phyloP scores from a whole-genome alignment of 1,140 invertebrate species.

The Acyrthosiphon pisum region DNA sequence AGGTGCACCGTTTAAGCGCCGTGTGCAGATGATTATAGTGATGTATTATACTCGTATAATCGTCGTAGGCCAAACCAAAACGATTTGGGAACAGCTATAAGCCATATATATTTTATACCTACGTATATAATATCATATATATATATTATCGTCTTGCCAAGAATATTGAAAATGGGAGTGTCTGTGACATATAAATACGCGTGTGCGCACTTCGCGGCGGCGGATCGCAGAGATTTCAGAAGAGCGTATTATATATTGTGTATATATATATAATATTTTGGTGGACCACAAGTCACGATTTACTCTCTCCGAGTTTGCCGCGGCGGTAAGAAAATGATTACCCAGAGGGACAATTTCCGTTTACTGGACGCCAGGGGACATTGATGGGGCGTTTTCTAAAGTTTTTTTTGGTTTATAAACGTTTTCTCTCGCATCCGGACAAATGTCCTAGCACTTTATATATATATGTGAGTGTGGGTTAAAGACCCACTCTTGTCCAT shows the following conservation, averaged over 20 bases:
- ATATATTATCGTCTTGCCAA: neutral
- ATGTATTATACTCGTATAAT: neutral
- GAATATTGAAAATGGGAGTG: conserved; percentile 15
- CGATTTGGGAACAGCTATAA: neutral
- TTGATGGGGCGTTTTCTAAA: conserved; percentile 22
- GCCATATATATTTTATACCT: neutral
- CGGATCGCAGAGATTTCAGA: neutral
- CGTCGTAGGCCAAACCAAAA: neutral
- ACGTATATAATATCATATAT: too few species aligned
- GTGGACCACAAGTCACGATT: neutral
- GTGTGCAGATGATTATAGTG: neutral
- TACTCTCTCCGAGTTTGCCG: neutral
- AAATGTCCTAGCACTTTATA: neutral
- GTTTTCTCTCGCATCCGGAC: neutral
- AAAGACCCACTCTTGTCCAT: neutral
- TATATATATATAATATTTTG: neutral
- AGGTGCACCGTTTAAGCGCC: neutral
- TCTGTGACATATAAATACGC: neutral
- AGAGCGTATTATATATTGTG: neutral
- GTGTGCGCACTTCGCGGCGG: neutral
- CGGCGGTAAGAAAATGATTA: conserved; percentile 21
- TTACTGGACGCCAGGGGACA: conserved; percentile 40
- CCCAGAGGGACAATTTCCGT: conserved; percentile 31
- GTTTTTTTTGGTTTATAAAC: conserved; percentile 10
- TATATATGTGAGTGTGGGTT: neutral